Evolutionary conservation across 2,888 invertebrate species (phyloP), one percentile per base, ranked within the genome.

Genomic region (Chirona hameri): DNA sequence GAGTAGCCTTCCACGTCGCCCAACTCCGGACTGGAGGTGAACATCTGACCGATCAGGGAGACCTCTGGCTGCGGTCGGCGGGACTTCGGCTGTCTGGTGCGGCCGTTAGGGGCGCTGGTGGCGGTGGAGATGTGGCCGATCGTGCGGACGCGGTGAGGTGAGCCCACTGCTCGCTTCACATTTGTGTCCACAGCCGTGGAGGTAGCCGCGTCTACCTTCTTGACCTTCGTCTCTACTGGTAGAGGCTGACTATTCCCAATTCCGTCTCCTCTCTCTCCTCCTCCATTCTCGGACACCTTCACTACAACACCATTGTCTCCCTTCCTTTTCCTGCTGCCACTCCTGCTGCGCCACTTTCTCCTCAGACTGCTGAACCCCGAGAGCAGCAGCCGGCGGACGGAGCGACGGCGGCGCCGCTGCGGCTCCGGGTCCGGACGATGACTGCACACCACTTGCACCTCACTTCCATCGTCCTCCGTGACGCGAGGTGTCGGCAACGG

Each of bases 31-130:
- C 84, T 82, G 18, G 85, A 85, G 27, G 85, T 85, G 48, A 84
- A 85, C 85, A 85, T 85, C 81, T 85, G 84, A 21, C 85, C 85
- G 29, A 85, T 82, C 52, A 85, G 82, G 5, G 85, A 85, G 21
- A 85, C 81, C 21, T 82, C 82, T 69, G 83, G 72, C 72, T 18
- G 24, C 21, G 72, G 72, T 39, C 39, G 31, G 31, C 31, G 72
- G 3, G 31, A 39, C 72, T 76, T 76, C 3, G 72, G 72, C 21
- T 21, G 39, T 5, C 39, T 21, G 0, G 24, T 21, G 31, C 39
- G 12, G 72, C 31, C 72, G 72, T 4, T 14, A 7, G 72, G 39
- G 72, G 72, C 72, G 69, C 29, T 27, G 72, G 15, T 15, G 31
- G 39, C 72, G 9, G 72, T 48, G 48, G 48, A 31, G 7, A 60